These are phyloP conservation scores for Isoperla grammatica DNA, from an alignment of 2,888 invertebrate species.

Conservation along the genomic window DNA sequence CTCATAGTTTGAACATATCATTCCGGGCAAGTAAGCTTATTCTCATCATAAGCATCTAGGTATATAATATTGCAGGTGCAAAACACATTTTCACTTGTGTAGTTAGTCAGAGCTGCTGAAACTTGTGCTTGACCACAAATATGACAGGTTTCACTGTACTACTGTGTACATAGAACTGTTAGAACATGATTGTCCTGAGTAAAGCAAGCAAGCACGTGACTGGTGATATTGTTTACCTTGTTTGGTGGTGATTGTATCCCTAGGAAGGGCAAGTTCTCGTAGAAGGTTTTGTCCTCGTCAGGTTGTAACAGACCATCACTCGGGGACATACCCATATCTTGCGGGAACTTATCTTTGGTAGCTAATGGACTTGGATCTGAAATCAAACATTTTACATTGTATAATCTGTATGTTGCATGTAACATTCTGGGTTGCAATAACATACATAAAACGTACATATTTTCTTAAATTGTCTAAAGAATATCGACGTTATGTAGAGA, in stretches of 20 bases:
- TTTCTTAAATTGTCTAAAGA: no score
- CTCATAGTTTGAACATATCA: no score
- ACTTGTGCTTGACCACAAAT: neutral
- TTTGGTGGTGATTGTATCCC: constrained; percentile 89
- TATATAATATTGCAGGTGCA: no score
- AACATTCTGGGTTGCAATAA: no score
- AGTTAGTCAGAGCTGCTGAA: no score
- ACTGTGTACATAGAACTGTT: neutral
- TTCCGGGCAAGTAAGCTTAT: no score
- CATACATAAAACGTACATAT: no score
- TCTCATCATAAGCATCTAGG: no score
- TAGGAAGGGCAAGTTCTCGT: constrained; percentile 94
- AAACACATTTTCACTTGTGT: no score
- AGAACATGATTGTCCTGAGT: no score
- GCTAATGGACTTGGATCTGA: constrained; percentile 48
- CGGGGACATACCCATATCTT: constrained; percentile 43
- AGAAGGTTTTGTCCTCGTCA: constrained; percentile 77
- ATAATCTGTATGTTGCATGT: no score
- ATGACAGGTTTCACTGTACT: constrained; percentile 26
- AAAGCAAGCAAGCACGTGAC: constrained; percentile 23
- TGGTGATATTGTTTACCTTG: constrained; percentile 61
- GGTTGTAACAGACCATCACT: constrained; percentile 42
- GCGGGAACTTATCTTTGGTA: constrained; percentile 49
- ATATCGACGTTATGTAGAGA: no score
- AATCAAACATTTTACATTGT: constrained; percentile 30